phyloP scores from a whole-genome alignment of 1,140 invertebrate species.

The Teleogryllus occipitalis region DNA sequence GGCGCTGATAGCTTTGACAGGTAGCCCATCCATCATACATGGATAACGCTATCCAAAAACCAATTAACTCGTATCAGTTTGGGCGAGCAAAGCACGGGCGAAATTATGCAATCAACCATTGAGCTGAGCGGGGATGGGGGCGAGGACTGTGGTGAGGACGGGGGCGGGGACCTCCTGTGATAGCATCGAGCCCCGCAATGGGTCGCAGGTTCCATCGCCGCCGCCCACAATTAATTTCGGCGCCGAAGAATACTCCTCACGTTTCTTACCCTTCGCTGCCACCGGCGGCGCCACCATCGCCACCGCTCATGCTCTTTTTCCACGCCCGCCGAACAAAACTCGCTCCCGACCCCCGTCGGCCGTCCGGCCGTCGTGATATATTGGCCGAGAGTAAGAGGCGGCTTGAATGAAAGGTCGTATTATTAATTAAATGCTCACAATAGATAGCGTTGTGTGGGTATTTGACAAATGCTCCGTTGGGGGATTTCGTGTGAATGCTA shows the following conservation, averaged over 20 bases:
- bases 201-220: background rate
- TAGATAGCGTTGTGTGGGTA: background rate
- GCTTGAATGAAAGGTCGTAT: background rate
- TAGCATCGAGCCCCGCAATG: background rate
- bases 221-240: background rate
- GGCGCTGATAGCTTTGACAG: background rate
- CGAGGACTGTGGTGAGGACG: background rate
- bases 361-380: background rate
- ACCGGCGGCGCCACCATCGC: background rate
- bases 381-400: background rate
- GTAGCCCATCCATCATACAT: slow-evolving; percentile 1
- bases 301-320: background rate
- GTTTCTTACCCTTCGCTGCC: background rate
- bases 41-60: slow-evolving; percentile 4
- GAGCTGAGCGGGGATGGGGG: background rate
- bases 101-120: slow-evolving; percentile 2
- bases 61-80: background rate
- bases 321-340: background rate
- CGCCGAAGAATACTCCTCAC: background rate
- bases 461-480: no score
- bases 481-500: no score
- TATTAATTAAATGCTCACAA: background rate
- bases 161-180: background rate
- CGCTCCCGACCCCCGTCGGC: no score
- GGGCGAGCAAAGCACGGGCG: background rate